Base-by-base conservation (phyloP, 2,888 invertebrate species). In the Nezara viridula region DNA sequence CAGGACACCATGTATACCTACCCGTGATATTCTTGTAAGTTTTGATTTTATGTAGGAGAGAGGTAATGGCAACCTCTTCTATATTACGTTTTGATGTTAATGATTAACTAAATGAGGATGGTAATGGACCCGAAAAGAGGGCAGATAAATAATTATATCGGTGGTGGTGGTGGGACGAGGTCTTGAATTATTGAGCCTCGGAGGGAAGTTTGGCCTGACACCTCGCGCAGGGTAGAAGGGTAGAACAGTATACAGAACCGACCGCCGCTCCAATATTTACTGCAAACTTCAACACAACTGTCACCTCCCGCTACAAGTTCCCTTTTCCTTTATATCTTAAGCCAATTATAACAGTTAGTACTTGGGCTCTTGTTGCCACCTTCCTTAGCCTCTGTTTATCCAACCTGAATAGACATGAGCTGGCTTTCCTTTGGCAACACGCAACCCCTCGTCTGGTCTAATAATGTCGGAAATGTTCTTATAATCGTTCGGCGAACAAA, bases 181-280 rank as follows among this genome's bases (percentile, higher is more conserved):
- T 81, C n/a, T 81, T 81, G 81, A 44, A 81, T 81, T 81, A 81
- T 81, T 81, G 81, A 81, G 37, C 81, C 37, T 40, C 6, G 24
- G 44, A 40, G 37, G n/a, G 44, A 47, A 44, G 40, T 81, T 40
- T 40, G 81, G 44, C 44, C 81, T 81, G 44, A 44, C 81, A 81
- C 81, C 81, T 81, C n/a, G 81, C 81, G 44, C 81, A 44, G 44
- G 81, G 44, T 6, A 81, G 44, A 81, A 44, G 44, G 81, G 44
- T 6, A 81, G 44, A 81, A 44, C 81, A 44, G 81, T 81, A 81
- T 81, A 81, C 81, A 47, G 81, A 44, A 81, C 40, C 81, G n/a
- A 81, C 81, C 81, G n/a, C 81, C 44, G 81, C 44, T 81, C 81
- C 81, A 81, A 81, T 81, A 81, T 81, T 81, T 81, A 81, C 81